Evolutionary conservation across 2,113 vertebrate genomes (phyloP).

Genomic region (Eublepharis macularius): DNA sequence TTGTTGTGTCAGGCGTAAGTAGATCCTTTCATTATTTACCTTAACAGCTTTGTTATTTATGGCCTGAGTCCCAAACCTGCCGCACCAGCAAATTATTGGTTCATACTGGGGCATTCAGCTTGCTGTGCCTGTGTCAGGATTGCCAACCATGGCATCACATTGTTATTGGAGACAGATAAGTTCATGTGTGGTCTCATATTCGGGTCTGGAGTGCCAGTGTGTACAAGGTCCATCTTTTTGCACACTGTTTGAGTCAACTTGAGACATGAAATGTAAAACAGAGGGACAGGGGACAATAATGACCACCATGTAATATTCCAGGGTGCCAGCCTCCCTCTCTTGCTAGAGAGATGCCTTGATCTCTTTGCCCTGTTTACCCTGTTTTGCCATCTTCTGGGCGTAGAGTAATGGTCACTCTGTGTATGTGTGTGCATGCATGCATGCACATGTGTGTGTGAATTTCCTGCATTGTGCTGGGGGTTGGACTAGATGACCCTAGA

Average conservation of each 20-base stretch:
- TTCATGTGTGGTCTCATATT: neutral
- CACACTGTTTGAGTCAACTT: neutral
- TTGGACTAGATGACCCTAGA: too few relatives aligned
- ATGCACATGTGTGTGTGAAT: neutral
- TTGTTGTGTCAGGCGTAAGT: conserved; percentile 5
- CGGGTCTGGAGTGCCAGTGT: neutral
- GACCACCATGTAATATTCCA: too few relatives aligned
- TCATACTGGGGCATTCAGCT: neutral
- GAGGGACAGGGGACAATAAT: too few relatives aligned
- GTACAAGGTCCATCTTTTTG: neutral
- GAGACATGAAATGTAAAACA: neutral
- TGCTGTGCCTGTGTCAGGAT: neutral
- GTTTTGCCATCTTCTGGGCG: too few relatives aligned
- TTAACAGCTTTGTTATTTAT: neutral
- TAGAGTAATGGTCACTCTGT: too few relatives aligned
- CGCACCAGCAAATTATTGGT: neutral
- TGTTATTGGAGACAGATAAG: neutral
- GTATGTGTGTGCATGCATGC: too few relatives aligned
- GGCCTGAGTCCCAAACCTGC: neutral
- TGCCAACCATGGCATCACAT: neutral
- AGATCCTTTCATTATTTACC: neutral
- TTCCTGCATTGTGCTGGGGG: neutral
- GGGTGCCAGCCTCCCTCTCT: too few relatives aligned
- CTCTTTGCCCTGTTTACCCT: too few relatives aligned
- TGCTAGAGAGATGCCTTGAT: too few relatives aligned